A percentile compares a stretch with the other conserved stretches of the same genome.
phyloP scores from a whole-genome alignment of 2,888 invertebrate genomes.

The Pristionchus arcanus region DNA sequence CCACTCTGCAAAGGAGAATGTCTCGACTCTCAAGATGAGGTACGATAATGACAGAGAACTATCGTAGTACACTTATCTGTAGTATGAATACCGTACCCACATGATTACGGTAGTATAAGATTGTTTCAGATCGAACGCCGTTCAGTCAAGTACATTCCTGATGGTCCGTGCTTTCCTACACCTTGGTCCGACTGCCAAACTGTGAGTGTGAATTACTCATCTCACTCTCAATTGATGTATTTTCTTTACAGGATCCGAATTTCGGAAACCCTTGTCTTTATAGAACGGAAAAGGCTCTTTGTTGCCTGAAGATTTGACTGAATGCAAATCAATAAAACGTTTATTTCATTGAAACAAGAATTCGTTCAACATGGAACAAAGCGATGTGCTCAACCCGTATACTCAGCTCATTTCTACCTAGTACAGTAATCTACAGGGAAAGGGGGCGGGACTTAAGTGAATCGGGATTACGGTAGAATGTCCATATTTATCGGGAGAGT shows the following conservation, averaged over 20 bases:
- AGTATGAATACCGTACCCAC: no score
- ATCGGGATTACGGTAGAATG: neutral
- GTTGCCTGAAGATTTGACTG: neutral
- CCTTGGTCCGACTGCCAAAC: neutral
- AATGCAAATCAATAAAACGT: neutral
- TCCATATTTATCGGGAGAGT: neutral
- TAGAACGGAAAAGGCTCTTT: neutral
- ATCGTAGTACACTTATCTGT: no score
- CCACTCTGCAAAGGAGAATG: neutral
- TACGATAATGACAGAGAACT: neutral
- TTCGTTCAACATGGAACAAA: constrained; percentile 22
- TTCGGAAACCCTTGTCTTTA: neutral
- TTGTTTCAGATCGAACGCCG: neutral
- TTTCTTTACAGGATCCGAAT: neutral
- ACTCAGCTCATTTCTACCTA: neutral
- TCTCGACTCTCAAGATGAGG: neutral
- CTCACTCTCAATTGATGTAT: neutral
- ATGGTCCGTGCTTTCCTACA: neutral
- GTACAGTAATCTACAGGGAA: constrained; percentile 18
- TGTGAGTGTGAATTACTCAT: neutral
- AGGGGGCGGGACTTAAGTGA: neutral
- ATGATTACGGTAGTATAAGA: neutral
- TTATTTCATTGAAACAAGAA: constrained; percentile 17
- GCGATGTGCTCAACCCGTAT: constrained; percentile 24
- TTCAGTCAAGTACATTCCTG: neutral